Evolutionary conservation across 2,797 vertebrate genomes (phyloP), one percentile per base, ranked within the genome.

Genomic region (Valencia hispanica): DNA sequence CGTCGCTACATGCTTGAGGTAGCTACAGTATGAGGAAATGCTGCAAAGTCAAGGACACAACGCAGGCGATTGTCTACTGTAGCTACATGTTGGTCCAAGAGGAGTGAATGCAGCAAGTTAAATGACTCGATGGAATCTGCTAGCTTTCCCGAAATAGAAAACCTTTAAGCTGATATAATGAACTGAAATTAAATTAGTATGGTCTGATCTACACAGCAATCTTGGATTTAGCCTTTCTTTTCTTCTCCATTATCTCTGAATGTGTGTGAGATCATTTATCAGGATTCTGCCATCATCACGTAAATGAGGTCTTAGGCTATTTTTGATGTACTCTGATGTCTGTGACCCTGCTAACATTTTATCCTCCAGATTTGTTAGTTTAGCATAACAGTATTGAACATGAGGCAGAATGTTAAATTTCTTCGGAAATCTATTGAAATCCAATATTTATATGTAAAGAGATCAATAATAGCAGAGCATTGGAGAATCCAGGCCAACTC

Each of bases 101-200:
- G n/a, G n/a, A n/a, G n/a, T n/a, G n/a, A n/a, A n/a, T n/a, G n/a
- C n/a, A n/a, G n/a, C n/a, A n/a, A n/a, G n/a, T n/a, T n/a, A n/a
- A n/a, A n/a, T n/a, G n/a, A n/a, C n/a, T n/a, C n/a, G n/a, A n/a
- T n/a, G n/a, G n/a, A n/a, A n/a, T n/a, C n/a, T n/a, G n/a, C n/a
- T n/a, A n/a, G n/a, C n/a, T n/a, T n/a, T n/a, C n/a, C n/a, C n/a
- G n/a, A n/a, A n/a, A n/a, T n/a, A n/a, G n/a, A n/a, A n/a, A n/a
- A n/a, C n/a, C n/a, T n/a, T n/a, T n/a, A n/a, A n/a, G n/a, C n/a
- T n/a, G n/a, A n/a, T n/a, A n/a, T n/a, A n/a, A n/a, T n/a, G n/a
- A n/a, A n/a, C n/a, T n/a, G n/a, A n/a, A 85, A 90, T 94, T 70
- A 84, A 80, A 92, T 93, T 88, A 88, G 73, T 77, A 41, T 84